Base-by-base conservation (phyloP, 2,888 invertebrate genomes). In the Carpatolechia fugitivella region DNA sequence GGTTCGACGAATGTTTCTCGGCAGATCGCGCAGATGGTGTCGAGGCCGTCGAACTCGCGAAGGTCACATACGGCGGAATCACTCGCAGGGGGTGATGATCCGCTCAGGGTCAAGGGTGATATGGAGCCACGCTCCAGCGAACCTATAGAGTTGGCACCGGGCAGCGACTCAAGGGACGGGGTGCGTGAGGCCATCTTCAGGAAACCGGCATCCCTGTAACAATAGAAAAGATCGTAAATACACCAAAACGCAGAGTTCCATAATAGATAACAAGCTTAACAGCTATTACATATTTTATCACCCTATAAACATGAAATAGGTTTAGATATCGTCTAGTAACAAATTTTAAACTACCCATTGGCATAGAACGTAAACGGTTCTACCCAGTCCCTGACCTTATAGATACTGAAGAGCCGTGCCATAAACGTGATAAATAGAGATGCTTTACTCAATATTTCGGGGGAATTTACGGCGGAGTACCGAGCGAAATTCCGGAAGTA, bases 111-210 rank as follows among this genome's bases (percentile, higher is more conserved):
- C 80, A 96, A 88, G 76, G 96, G 96, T 73, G 95, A 92, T 82
- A 95, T 93, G 85, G 95, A 95, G 90, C 93, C 93, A 85, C 94
- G 95, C 88, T 95, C 95, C 84, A 95, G 94, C 78, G 96, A 96
- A 92, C 96, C 96, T 92, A 96, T 95, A 82, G 96, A 96, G 92
- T 96, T 96, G 91, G 96, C 96, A 93, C 95, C 94, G 83, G 95
- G 95, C 91, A 95, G 92, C 91, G 97, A 97, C 92, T 97, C 97
- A 92, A 97, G 92, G 90, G 97, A 97, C 91, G 96, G 96, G 91
- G 97, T 96, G 89, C 93, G 93, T 91, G 97, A 96, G 93, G 96
- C 97, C 97, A 97, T 96, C 93, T 95, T 96, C 94, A 95, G 92
- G 94, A 94, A 93, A 94, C 94, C 94, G 93, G 94, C 95, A 95